These are phyloP conservation scores for Ctenomys sociabilis DNA, from an alignment of 2,113 vertebrate species.

Conservation along the genomic window DNA sequence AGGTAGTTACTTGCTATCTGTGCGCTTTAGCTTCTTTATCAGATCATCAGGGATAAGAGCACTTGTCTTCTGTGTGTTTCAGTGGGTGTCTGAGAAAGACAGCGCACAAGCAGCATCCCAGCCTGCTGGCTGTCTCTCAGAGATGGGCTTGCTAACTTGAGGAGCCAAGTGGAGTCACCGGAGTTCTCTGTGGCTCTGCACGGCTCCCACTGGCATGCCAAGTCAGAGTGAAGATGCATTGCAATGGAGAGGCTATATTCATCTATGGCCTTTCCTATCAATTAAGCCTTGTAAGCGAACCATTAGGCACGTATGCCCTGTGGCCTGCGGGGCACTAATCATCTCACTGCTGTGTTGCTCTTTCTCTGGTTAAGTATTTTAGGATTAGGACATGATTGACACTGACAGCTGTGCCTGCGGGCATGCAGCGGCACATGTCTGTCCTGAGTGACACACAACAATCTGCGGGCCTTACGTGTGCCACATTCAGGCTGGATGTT, in stretches of 20 bases:
- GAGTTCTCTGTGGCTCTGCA: constrained; percentile 42
- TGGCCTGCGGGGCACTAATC: not conserved
- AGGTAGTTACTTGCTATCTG: not conserved
- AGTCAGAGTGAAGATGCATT: constrained; percentile 8
- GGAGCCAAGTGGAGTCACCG: not conserved
- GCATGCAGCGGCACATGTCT: not conserved
- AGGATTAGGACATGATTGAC: not conserved
- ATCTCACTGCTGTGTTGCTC: not conserved
- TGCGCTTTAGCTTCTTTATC: not conserved
- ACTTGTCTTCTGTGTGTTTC: not conserved
- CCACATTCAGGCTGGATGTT: not conserved
- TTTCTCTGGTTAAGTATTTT: constrained; percentile 28
- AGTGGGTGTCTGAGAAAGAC: too few relatives aligned
- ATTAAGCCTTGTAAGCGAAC: constrained; percentile 39
- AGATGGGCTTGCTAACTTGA: constrained; percentile 49
- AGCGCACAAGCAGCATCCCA: not conserved
- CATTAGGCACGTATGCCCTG: not conserved
- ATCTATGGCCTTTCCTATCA: constrained; percentile 24
- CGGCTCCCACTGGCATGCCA: not conserved
- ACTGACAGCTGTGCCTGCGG: not conserved
- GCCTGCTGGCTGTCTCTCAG: not conserved
- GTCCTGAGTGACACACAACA: not conserved
- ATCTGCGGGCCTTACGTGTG: not conserved
- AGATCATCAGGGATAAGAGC: not conserved
- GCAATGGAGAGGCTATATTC: not conserved